Evolutionary conservation across 1,140 invertebrate species (phyloP).

Genomic region (Subanguina moxae): DNA sequence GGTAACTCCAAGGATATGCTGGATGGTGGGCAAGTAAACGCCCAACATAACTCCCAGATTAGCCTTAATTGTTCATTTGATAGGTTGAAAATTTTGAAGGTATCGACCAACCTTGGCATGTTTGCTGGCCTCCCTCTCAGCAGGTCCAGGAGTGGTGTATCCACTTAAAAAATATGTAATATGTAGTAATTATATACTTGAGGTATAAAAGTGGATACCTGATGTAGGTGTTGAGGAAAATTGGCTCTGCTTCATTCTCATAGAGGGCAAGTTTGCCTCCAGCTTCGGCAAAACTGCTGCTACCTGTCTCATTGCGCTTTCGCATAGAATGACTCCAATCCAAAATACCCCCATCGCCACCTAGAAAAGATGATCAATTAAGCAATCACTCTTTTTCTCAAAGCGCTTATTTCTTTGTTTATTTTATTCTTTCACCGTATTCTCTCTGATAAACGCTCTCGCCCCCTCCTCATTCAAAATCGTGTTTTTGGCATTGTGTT

Average conservation of each 20-base stretch:
- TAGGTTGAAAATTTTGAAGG: slow-evolving; percentile 11
- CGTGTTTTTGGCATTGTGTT: too few species aligned
- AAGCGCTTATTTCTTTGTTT: too few species aligned
- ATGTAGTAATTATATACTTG: too few species aligned
- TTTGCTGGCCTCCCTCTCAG: slow-evolving; percentile 52
- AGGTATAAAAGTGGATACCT: too few species aligned
- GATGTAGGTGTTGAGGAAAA: slow-evolving; percentile 43
- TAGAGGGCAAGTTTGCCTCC: slow-evolving; percentile 50
- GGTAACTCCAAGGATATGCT: slow-evolving; percentile 82
- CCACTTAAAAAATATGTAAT: too few species aligned
- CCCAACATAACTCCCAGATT: slow-evolving; percentile 88
- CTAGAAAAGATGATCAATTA: neutral
- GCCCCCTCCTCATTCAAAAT: too few species aligned
- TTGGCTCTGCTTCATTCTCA: slow-evolving; percentile 47
- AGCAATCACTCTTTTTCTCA: too few species aligned
- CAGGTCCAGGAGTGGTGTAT: slow-evolving; percentile 57
- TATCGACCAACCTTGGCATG: slow-evolving; percentile 29
- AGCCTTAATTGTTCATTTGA: slow-evolving; percentile 29
- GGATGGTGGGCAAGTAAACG: slow-evolving; percentile 94
- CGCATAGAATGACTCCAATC: neutral
- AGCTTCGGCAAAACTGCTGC: neutral
- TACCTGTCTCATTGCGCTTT: slow-evolving; percentile 16
- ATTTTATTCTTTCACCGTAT: too few species aligned
- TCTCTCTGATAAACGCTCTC: too few species aligned
- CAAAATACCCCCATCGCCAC: neutral